Conservation (phyloP, 2,888 invertebrate species). For the Erebia palarica region DNA sequence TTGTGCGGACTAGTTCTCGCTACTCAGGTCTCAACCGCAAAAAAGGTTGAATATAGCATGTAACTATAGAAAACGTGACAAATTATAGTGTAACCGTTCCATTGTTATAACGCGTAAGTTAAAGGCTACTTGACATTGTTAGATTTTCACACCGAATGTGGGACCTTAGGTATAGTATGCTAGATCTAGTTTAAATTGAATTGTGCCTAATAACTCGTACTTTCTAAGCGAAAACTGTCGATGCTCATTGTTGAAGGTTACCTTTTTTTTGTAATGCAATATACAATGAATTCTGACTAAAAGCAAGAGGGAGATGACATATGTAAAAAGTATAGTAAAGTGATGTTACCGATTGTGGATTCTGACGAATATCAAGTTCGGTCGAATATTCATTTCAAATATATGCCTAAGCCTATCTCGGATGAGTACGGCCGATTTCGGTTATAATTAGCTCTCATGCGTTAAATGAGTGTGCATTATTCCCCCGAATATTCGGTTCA, state of each 20-base stretch:
- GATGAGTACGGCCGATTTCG: too few relatives aligned
- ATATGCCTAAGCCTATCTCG: too few relatives aligned
- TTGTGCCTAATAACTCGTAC: constrained; percentile 72
- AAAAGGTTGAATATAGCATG: too few relatives aligned
- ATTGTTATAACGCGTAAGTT: background rate
- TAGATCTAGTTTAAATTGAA: constrained; percentile 75
- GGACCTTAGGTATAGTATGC: constrained; percentile 66
- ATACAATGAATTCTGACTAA: constrained; percentile 25
- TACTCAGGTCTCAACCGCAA: too few relatives aligned
- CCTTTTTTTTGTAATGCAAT: constrained; percentile 18
- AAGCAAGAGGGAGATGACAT: constrained; percentile 1
- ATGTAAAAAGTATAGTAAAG: background rate
- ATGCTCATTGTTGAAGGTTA: constrained; percentile 33
- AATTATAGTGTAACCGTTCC: background rate
- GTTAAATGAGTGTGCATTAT: too few relatives aligned
- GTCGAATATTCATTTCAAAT: too few relatives aligned
- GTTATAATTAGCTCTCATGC: too few relatives aligned
- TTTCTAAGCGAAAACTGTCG: constrained; percentile 43
- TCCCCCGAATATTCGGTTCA: too few relatives aligned
- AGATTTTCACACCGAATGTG: constrained; percentile 50
- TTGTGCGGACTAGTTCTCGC: too few relatives aligned
- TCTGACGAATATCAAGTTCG: too few relatives aligned
- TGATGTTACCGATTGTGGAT: too few relatives aligned
- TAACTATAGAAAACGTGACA: background rate
- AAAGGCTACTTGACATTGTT: background rate